These are phyloP conservation scores for Lutraria lutraria DNA, from an alignment of 2,888 invertebrate genomes.

Conservation along the genomic window DNA sequence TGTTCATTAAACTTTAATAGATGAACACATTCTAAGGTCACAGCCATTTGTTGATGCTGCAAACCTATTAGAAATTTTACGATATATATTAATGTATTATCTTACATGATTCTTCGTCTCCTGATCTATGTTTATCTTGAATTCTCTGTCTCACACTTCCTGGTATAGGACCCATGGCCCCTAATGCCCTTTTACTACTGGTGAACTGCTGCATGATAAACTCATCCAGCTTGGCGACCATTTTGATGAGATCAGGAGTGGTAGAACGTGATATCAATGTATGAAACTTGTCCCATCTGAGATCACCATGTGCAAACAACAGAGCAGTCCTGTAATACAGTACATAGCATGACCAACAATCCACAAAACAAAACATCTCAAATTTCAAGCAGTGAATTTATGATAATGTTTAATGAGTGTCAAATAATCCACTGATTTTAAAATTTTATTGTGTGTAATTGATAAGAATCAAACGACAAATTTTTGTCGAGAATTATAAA, in stretches of 20 bases:
- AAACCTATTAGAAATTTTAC: no score
- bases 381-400: no score
- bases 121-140: conserved; percentile 65
- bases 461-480: no score
- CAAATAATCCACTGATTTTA: no score
- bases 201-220: conserved; percentile 99
- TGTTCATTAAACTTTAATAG: no score
- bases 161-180: conserved; percentile 89
- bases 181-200: conserved; percentile 96
- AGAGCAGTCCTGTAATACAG: conserved; percentile 90
- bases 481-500: no score
- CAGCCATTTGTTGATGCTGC: no score
- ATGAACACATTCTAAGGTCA: no score
- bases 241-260: conserved; percentile 97
- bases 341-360: background rate
- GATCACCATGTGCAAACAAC: conserved; percentile 96
- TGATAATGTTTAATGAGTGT: no score
- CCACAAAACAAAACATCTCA: no score
- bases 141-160: conserved; percentile 64
- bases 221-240: conserved; percentile 98
- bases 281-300: conserved; percentile 98
- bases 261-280: conserved; percentile 98
- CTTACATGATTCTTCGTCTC: conserved; percentile 74
- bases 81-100: background rate
- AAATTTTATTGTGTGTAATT: no score